Evolutionary conservation across 2,888 invertebrate species (phyloP).

Genomic region (Sminthurinus aureus): DNA sequence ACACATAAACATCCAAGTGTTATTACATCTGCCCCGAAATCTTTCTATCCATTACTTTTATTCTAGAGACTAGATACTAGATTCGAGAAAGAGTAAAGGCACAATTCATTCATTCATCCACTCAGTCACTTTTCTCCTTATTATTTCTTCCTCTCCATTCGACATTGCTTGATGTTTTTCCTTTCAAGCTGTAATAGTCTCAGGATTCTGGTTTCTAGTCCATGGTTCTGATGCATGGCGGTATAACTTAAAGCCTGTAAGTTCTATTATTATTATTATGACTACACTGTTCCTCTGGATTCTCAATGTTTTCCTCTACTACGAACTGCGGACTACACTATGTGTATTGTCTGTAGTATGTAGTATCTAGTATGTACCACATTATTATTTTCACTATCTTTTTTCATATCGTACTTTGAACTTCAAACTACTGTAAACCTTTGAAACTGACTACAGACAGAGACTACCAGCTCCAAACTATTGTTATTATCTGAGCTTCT

Average conservation of each 20-base stretch:
- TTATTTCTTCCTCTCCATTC: background rate
- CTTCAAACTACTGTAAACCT: too few species aligned
- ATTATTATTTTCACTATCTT: background rate
- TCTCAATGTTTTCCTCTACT: too few species aligned
- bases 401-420: background rate
- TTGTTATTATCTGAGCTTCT: background rate
- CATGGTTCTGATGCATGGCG: background rate
- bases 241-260: too few species aligned
- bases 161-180: background rate
- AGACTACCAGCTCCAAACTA: background rate
- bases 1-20: conserved; percentile 42
- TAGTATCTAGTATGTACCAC: background rate
- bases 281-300: too few species aligned
- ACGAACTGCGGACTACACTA: background rate
- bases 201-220: background rate
- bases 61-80: too few species aligned
- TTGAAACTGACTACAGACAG: too few species aligned
- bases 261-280: too few species aligned
- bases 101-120: background rate
- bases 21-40: conserved; percentile 30
- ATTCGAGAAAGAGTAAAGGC: too few species aligned
- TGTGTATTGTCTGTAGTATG: background rate
- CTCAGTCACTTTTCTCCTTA: background rate
- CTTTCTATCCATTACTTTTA: conserved; percentile 3
- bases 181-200: background rate